Evolutionary conservation across 2,888 invertebrate species (phyloP).

Genomic region (Blastobasis adustella): DNA sequence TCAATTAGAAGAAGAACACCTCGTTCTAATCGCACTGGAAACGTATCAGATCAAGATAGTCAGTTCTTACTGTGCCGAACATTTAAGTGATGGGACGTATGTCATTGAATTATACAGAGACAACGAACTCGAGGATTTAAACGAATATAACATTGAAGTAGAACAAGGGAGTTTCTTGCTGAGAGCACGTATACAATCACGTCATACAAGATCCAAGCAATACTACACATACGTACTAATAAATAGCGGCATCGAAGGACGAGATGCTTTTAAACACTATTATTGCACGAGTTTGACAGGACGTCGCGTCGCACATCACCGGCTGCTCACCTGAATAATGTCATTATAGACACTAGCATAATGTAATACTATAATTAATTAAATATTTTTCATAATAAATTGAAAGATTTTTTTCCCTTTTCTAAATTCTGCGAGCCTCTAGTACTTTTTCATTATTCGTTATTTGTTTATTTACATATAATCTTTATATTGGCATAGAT

Average conservation of each 20-base stretch:
- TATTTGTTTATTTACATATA: background rate
- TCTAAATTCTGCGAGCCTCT: background rate
- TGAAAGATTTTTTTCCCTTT: background rate
- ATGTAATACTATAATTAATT: background rate
- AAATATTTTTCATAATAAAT: background rate
- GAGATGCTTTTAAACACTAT: background rate
- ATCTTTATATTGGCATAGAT: background rate
- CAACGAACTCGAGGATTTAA: background rate
- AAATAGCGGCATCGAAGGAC: background rate
- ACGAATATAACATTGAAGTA: background rate
- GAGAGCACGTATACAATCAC: background rate
- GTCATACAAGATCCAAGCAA: background rate
- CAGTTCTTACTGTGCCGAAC: conserved; percentile 8
- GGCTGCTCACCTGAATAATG: background rate
- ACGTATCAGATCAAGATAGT: conserved; percentile 7
- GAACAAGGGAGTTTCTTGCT: background rate
- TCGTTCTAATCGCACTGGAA: background rate
- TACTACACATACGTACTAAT: background rate
- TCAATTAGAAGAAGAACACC: background rate
- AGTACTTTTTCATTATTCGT: background rate
- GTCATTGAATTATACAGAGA: conserved; percentile 5
- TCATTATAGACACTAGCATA: background rate
- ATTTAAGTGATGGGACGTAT: conserved; percentile 6
- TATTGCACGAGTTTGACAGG: background rate
- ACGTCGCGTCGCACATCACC: background rate